phyloP scores from a whole-genome alignment of 2,888 invertebrate genomes.

The Luperina testacea region DNA sequence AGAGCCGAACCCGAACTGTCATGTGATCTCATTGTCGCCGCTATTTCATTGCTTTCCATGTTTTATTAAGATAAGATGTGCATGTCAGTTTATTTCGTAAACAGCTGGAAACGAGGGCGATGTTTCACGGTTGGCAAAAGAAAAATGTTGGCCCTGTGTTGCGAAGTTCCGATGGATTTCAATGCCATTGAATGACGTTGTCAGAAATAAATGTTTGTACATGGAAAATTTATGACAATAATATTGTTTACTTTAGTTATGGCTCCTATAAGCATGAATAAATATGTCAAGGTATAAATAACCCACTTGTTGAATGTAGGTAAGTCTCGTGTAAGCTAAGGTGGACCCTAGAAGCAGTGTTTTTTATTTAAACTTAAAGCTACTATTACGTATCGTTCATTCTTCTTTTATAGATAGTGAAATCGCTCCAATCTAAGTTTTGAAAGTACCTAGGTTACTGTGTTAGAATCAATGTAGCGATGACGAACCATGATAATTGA shows the following conservation, averaged over 20 bases:
- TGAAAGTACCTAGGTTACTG: conserved; percentile 48
- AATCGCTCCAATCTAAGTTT: conserved; percentile 45
- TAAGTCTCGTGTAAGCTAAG: not conserved
- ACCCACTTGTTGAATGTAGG: not conserved
- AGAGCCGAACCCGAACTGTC: conserved; percentile 19
- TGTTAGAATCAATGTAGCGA: conserved; percentile 41
- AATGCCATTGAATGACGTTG: conserved; percentile 21
- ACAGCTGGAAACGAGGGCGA: conserved; percentile 31
- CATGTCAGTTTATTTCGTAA: conserved; percentile 42
- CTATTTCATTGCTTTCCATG: conserved; percentile 45
- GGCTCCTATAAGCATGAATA: not conserved
- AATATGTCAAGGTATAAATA: not conserved
- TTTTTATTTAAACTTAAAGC: not conserved
- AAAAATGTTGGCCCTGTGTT: conserved; percentile 11
- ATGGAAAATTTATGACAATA: conserved; percentile 16
- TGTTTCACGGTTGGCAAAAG: conserved; percentile 38
- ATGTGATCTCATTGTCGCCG: conserved; percentile 41
- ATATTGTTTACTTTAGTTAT: conserved; percentile 3
- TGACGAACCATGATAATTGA: conserved; percentile 30
- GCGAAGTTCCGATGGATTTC: conserved; percentile 11
- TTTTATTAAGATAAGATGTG: conserved; percentile 55
- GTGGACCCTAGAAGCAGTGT: not conserved
- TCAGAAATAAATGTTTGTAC: conserved; percentile 15
- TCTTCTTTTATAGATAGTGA: conserved; percentile 42
- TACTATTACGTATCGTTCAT: conserved; percentile 8